Percentiles rank a stretch among this genome's conserved stretches.
Evolutionary conservation across 2,113 vertebrate genomes (phyloP).

Genomic region (Thamnaconus septentrionalis): DNA sequence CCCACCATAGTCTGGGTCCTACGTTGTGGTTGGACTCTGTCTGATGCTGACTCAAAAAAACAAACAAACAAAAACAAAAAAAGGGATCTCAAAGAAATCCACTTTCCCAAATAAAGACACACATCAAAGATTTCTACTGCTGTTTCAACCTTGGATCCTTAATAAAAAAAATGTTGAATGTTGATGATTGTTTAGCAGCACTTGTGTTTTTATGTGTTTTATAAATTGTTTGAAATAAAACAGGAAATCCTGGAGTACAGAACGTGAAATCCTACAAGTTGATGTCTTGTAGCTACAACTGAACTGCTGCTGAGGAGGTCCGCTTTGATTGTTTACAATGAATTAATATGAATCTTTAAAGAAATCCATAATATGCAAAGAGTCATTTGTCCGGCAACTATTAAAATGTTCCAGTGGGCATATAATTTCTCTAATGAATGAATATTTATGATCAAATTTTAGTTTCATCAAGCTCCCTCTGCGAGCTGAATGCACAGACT

Average conservation of each 20-base stretch:
- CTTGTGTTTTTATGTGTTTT: not conserved
- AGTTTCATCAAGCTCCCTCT: not conserved
- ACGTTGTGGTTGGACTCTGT: conserved; percentile 1
- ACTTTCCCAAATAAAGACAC: not conserved
- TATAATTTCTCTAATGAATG: conserved; percentile 27
- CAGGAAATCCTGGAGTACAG: conserved; percentile 1
- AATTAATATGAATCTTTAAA: conserved; percentile 10
- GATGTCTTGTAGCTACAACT: not conserved
- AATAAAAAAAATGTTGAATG: not conserved
- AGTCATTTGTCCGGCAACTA: conserved; percentile 23
- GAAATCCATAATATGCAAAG: conserved; percentile 28
- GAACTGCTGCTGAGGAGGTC: not conserved
- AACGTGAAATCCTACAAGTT: not conserved
- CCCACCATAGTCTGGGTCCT: conserved; percentile 3
- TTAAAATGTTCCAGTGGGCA: conserved; percentile 9
- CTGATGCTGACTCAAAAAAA: conserved; percentile 16
- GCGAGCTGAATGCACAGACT: too few relatives aligned
- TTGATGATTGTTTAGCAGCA: not conserved
- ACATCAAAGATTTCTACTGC: too few relatives aligned
- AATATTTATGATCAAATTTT: not conserved
- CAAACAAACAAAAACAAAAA: conserved; percentile 10
- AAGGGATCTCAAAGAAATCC: not conserved
- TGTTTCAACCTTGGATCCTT: too few relatives aligned
- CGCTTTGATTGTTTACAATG: not conserved
- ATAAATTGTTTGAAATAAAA: not conserved